Evolutionary conservation across 2,888 invertebrate genomes (phyloP).

Genomic region (Leptinotarsa peninsularis): DNA sequence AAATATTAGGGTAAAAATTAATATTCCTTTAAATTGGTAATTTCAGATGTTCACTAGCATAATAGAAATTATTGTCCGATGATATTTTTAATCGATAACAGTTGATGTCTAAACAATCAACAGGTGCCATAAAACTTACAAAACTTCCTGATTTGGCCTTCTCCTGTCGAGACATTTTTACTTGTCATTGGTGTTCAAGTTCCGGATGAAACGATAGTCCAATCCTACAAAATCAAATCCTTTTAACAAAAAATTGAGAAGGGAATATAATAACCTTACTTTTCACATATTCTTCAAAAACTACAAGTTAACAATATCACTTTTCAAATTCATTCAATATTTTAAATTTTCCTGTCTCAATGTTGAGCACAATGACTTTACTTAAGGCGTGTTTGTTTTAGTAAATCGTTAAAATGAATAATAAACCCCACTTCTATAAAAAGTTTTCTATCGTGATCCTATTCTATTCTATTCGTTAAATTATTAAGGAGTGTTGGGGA

Average conservation of each 20-base stretch:
- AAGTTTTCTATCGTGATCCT: not conserved
- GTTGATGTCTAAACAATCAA: slow-evolving; percentile 7
- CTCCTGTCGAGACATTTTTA: slow-evolving; percentile 72
- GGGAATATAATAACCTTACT: slow-evolving; percentile 7
- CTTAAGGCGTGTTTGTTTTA: not conserved
- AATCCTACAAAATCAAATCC: slow-evolving; percentile 5
- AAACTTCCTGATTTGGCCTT: slow-evolving; percentile 74
- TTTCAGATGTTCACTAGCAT: no score
- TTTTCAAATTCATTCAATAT: slow-evolving; percentile 3
- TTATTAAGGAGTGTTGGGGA: no score
- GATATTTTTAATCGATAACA: slow-evolving; percentile 12
- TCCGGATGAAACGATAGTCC: not conserved
- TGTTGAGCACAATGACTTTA: not conserved
- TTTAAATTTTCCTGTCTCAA: not conserved
- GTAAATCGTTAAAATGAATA: not conserved
- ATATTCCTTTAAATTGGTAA: not conserved
- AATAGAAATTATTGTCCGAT: not conserved
- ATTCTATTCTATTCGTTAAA: no score
- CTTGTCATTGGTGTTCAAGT: slow-evolving; percentile 22
- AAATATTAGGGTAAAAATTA: not conserved
- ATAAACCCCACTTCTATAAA: not conserved
- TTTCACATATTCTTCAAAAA: slow-evolving; percentile 9
- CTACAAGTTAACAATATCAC: slow-evolving; percentile 1
- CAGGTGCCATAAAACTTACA: slow-evolving; percentile 67
- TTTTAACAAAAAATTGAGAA: not conserved